Conservation (phyloP, 2,797 vertebrate genomes). For the Syngnathus rostellatus region DNA sequence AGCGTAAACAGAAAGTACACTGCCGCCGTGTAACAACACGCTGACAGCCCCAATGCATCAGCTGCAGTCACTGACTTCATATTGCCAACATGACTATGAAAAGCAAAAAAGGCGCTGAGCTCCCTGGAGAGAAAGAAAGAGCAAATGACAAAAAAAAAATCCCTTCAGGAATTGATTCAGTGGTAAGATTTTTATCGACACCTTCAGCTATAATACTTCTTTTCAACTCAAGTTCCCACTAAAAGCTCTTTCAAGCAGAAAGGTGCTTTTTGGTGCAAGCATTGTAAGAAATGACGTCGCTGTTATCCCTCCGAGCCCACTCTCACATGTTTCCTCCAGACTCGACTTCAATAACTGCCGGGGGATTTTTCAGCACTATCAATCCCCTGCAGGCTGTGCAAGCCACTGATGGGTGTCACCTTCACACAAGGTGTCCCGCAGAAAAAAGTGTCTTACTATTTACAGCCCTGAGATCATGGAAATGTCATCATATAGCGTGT, state of each 20-base stretch:
- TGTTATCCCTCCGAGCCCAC: background rate
- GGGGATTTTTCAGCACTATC: background rate
- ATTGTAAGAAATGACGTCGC: background rate
- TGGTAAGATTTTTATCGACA: conserved; percentile 6
- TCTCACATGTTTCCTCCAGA: background rate
- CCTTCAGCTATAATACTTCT: conserved; percentile 1
- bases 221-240: conserved; percentile 8
- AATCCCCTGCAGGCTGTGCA: background rate
- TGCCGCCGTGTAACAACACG: background rate
- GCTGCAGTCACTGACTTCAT: conserved; percentile 11
- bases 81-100: conserved; percentile 4
- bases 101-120: background rate
- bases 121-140: background rate
- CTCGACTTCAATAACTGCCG: background rate
- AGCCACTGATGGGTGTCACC: conserved; percentile 38
- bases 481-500: background rate
- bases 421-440: conserved; percentile 30
- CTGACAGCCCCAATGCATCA: conserved; percentile 6
- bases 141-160: conserved; percentile 1
- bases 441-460: conserved; percentile 1
- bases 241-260: conserved; percentile 18
- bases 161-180: conserved; percentile 16
- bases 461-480: background rate
- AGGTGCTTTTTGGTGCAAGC: conserved; percentile 4
- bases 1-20: background rate